phyloP scores from a whole-genome alignment of 2,113 vertebrate genomes.

The Embiotoca jacksoni region DNA sequence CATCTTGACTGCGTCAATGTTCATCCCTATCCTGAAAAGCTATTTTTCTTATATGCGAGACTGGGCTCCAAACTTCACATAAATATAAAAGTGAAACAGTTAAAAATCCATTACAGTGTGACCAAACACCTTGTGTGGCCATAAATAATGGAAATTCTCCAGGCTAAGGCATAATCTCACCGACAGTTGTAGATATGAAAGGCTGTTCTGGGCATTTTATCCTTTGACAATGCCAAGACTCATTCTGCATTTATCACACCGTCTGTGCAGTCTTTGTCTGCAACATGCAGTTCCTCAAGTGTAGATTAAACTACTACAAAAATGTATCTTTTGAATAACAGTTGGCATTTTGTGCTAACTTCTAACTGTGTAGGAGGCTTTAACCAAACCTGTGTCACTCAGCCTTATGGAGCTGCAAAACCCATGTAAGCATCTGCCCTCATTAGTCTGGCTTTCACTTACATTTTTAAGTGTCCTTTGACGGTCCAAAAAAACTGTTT shows the following conservation, averaged over 20 bases:
- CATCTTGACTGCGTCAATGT: neutral
- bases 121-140: conserved; percentile 6
- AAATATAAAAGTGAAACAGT: neutral
- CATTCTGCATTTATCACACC: conserved; percentile 4
- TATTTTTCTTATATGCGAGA: neutral
- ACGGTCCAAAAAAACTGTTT: conserved; percentile 38
- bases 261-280: neutral
- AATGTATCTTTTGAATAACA: conserved; percentile 21
- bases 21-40: conserved; percentile 9
- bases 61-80: neutral
- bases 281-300: neutral
- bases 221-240: conserved; percentile 4
- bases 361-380: conserved; percentile 51
- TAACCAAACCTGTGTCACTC: conserved; percentile 40
- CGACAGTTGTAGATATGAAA: conserved; percentile 13
- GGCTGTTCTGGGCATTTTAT: conserved; percentile 14
- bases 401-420: conserved; percentile 40
- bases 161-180: conserved; percentile 9
- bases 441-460: conserved; percentile 49
- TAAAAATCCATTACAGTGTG: neutral
- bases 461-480: conserved; percentile 40
- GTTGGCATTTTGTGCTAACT: conserved; percentile 31
- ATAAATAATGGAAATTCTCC: conserved; percentile 18
- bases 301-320: neutral
- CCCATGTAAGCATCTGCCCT: conserved; percentile 35